Percentiles rank a stretch among this genome's conserved stretches.
phyloP scores from a whole-genome alignment of 2,888 invertebrate genomes.

The Oscheius myriophilus region DNA sequence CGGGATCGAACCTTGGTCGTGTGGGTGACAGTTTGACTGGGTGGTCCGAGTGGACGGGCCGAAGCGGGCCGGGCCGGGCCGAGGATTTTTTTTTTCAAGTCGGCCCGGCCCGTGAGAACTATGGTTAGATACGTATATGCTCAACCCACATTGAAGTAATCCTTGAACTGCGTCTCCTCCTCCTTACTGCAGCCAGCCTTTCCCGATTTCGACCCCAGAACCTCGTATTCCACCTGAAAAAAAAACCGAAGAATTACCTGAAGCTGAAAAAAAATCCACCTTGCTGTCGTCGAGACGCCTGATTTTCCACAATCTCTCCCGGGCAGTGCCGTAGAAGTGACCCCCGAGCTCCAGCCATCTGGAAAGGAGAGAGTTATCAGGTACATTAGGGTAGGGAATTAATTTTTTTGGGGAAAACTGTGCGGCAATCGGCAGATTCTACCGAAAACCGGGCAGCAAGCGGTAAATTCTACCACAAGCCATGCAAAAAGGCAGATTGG shows the following conservation, averaged over 20 bases:
- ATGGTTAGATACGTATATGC: too few relatives aligned
- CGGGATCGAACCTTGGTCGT: too few relatives aligned
- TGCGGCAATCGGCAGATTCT: neutral
- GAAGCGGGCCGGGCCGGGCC: too few relatives aligned
- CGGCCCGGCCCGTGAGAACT: too few relatives aligned
- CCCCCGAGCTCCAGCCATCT: conserved; percentile 29
- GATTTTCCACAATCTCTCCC: conserved; percentile 27
- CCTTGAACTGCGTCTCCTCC: neutral
- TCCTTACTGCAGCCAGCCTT: neutral
- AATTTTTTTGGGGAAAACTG: neutral
- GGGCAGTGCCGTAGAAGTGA: conserved; percentile 28
- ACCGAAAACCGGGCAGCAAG: neutral
- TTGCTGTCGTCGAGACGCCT: conserved; percentile 22
- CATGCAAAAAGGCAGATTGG: too few relatives aligned
- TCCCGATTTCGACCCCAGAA: conserved; percentile 4
- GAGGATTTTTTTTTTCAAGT: too few relatives aligned
- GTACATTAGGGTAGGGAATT: neutral
- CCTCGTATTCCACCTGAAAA: conserved; percentile 20
- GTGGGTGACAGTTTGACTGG: too few relatives aligned
- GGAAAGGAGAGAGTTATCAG: neutral
- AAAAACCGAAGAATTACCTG: conserved; percentile 8
- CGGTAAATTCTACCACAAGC: too few relatives aligned
- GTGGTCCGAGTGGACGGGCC: too few relatives aligned
- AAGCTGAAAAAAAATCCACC: too few relatives aligned
- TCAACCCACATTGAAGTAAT: conserved; percentile 14